Percentiles rank a stretch among this genome's conserved stretches.
Conservation (phyloP, 2,888 invertebrate species). For the Sericinus montela region DNA sequence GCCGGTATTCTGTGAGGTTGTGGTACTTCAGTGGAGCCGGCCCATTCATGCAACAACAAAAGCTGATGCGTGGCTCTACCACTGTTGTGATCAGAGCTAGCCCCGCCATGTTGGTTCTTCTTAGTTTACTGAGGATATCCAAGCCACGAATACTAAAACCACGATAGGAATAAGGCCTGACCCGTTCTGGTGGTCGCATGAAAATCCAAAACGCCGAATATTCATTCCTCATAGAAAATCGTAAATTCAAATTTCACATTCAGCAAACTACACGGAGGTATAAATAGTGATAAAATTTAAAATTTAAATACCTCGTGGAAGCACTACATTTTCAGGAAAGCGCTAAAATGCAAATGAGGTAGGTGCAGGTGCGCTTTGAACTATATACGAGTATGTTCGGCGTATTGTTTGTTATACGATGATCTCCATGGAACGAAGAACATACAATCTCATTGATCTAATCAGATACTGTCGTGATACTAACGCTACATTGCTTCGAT, state of each 20-base stretch:
- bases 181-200: no score
- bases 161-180: no score
- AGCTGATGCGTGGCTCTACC: no score
- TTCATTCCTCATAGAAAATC: no score
- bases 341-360: conserved; percentile 13
- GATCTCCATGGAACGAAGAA: not conserved
- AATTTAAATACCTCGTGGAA: conserved; percentile 10
- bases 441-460: conserved; percentile 15
- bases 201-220: no score
- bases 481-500: not conserved
- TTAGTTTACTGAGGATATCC: no score
- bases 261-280: conserved; percentile 5
- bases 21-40: no score
- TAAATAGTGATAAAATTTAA: conserved; percentile 12
- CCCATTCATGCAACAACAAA: no score
- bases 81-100: no score
- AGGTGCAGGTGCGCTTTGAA: conserved; percentile 9
- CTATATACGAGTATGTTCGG: not conserved
- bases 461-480: conserved; percentile 10
- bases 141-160: no score
- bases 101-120: no score
- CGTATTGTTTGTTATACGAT: conserved; percentile 5
- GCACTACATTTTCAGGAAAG: conserved; percentile 2
- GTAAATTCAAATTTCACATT: not conserved
- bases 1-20: no score